Percentiles rank a stretch among this genome's conserved stretches.
Evolutionary conservation across 2,113 vertebrate species (phyloP).

Genomic region (Ailurus styani): DNA sequence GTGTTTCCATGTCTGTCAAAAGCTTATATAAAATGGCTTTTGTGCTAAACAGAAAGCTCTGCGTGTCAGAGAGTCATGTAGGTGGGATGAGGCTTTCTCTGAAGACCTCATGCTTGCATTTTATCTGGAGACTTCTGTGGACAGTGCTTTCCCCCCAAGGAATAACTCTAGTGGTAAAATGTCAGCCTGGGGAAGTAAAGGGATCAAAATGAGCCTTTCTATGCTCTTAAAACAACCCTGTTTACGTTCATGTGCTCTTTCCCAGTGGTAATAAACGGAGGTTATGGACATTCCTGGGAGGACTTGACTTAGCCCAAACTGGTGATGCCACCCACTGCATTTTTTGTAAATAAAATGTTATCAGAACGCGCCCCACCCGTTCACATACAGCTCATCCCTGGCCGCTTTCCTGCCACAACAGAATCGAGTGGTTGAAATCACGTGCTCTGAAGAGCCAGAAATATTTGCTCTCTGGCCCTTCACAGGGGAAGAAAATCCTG

Average conservation of each 20-base stretch:
- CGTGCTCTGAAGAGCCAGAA: not conserved
- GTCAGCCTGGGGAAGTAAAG: not conserved
- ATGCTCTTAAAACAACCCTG: not conserved
- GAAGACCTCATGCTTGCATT: not conserved
- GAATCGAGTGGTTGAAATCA: not conserved
- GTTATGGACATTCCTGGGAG: not conserved
- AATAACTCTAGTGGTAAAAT: not conserved
- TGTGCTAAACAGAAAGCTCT: not conserved
- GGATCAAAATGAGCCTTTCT: not conserved
- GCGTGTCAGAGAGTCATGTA: not conserved
- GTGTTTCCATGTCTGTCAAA: not conserved
- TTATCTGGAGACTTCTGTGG: not conserved
- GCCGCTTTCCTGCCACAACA: not conserved
- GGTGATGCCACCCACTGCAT: not conserved
- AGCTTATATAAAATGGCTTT: not conserved
- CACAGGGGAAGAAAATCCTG: not conserved
- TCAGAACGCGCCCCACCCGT: not conserved
- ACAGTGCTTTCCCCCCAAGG: not conserved
- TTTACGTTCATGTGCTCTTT: not conserved
- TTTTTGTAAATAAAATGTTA: conserved; percentile 11
- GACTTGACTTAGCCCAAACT: not conserved
- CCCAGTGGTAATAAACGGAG: not conserved
- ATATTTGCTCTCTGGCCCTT: not conserved
- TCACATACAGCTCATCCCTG: not conserved
- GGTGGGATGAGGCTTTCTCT: not conserved